Percentiles rank a stretch among this genome's conserved stretches.
These are phyloP conservation scores for Epizoanthus rinbou DNA, from an alignment of 92 coral and sea anemone genomes.

Conservation along the genomic window DNA sequence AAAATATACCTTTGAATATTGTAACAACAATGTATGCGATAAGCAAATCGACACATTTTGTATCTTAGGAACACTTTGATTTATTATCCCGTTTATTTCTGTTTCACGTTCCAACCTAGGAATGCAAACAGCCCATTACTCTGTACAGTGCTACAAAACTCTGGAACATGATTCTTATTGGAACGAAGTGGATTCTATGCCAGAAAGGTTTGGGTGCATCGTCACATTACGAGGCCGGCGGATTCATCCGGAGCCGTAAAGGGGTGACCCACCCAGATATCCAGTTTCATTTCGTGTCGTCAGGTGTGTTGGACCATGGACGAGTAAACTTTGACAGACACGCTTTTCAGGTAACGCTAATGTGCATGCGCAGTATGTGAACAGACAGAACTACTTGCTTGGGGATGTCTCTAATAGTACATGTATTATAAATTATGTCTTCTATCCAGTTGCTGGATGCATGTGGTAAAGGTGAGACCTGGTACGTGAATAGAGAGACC, in stretches of 20 bases:
- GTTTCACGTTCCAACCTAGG: conserved; percentile 31
- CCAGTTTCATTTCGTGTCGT: conserved; percentile 79
- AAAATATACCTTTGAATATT: conserved; percentile 4
- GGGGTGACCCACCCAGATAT: conserved; percentile 75
- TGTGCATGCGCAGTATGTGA: not conserved
- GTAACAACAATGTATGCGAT: not conserved
- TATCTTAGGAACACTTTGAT: no score
- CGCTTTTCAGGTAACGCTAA: conserved; percentile 70
- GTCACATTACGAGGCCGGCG: conserved; percentile 82
- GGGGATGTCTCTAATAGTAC: not conserved
- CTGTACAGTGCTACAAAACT: conserved; percentile 73
- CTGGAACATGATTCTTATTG: conserved; percentile 70
- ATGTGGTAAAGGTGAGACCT: no score
- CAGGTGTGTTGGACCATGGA: conserved; percentile 70
- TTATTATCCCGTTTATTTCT: not conserved
- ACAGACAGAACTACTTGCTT: not conserved
- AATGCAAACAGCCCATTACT: conserved; percentile 74
- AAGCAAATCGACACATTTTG: no score
- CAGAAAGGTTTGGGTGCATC: conserved; percentile 70
- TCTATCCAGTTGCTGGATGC: no score
- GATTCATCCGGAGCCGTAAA: conserved; percentile 60
- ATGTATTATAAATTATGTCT: no score
- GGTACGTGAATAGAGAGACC: no score
- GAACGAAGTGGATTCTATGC: conserved; percentile 73
- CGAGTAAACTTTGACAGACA: conserved; percentile 54